Conservation (phyloP, 2,797 vertebrate genomes). For the Cichlasoma orientale region DNA sequence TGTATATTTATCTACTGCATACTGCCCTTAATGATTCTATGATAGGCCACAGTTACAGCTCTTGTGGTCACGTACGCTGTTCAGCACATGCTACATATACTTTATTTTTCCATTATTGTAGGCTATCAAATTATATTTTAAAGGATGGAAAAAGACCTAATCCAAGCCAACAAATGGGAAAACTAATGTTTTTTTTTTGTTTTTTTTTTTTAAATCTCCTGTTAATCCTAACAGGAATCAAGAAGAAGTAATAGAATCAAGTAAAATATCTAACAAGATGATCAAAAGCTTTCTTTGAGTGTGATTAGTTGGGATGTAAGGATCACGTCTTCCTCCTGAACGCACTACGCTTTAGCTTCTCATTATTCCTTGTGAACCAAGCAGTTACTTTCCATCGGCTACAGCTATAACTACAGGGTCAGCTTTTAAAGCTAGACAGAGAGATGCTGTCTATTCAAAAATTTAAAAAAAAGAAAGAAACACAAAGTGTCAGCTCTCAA, state of each 20-base stretch:
- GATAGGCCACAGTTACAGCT: too few relatives aligned
- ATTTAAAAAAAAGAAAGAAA: too few relatives aligned
- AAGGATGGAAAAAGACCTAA: not conserved
- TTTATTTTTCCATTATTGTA: not conserved
- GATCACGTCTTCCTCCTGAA: not conserved
- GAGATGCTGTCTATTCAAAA: not conserved
- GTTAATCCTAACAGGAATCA: not conserved
- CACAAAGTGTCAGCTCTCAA: not conserved
- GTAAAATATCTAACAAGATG: not conserved
- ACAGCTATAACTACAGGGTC: too few relatives aligned
- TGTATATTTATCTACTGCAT: not conserved
- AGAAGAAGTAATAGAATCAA: not conserved
- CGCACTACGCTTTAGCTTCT: too few relatives aligned
- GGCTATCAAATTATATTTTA: not conserved
- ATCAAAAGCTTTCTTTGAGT: not conserved
- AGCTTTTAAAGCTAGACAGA: too few relatives aligned
- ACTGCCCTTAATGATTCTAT: not conserved
- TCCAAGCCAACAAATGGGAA: not conserved
- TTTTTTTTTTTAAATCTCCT: not conserved
- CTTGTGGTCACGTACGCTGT: too few relatives aligned
- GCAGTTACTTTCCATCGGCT: too few relatives aligned
- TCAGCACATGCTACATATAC: not conserved
- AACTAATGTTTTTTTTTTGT: not conserved
- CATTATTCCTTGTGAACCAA: too few relatives aligned
- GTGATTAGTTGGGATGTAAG: not conserved